Conservation (phyloP, 1,140 invertebrate species). For the Coelopa frigida region DNA sequence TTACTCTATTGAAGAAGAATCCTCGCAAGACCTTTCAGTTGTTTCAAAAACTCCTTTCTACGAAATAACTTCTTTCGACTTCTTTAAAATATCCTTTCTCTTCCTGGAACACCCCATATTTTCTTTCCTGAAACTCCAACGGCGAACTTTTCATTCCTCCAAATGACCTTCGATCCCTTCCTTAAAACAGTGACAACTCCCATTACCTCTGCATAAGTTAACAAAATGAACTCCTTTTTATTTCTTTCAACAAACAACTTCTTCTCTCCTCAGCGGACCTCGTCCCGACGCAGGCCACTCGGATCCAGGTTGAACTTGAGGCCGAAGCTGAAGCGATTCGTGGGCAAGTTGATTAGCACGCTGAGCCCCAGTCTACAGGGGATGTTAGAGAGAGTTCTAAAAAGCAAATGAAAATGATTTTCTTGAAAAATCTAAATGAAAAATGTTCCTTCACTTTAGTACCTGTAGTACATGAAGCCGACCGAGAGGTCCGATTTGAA, state of each 20-base stretch:
- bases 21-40: no score
- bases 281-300: conserved; percentile 26
- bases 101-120: no score
- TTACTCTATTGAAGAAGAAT: no score
- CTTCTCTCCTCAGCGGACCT: no score
- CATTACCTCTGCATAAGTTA: background rate
- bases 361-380: conserved; percentile 34
- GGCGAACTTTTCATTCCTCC: no score
- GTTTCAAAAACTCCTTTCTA: no score
- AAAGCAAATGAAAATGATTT: conserved; percentile 1
- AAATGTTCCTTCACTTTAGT: background rate
- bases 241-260: background rate
- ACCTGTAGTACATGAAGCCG: conserved; percentile 40
- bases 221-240: background rate
- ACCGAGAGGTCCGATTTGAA: conserved; percentile 38
- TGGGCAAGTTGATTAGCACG: conserved; percentile 32
- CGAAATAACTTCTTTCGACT: no score
- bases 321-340: conserved; percentile 35
- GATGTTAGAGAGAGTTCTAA: conserved; percentile 24
- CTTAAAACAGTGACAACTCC: no score
- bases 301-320: conserved; percentile 36
- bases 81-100: no score
- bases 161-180: no score
- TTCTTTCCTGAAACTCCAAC: no score
- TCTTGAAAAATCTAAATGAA: background rate